Evolutionary conservation across 35 echinoderm and acorn worm genomes (phyloP).

Genomic region (Apostichopus japonicus): DNA sequence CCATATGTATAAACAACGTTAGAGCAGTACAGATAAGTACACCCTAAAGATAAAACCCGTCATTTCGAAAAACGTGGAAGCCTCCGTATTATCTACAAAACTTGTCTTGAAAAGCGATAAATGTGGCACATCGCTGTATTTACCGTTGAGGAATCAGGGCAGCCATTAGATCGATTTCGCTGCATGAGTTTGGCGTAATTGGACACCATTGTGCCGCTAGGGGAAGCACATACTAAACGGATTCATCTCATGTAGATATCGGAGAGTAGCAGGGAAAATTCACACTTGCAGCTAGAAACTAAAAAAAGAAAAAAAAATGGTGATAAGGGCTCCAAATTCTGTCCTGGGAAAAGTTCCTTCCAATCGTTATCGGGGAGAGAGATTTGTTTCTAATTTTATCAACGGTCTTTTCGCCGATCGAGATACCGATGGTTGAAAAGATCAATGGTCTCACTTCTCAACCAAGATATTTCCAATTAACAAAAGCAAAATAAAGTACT

Average conservation of each 20-base stretch:
- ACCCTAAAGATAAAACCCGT: no score
- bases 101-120: neutral
- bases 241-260: neutral
- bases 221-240: neutral
- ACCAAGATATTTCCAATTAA: neutral
- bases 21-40: no score
- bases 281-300: neutral
- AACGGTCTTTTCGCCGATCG: neutral
- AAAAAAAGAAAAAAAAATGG: neutral
- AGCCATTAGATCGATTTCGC: conserved; percentile 31
- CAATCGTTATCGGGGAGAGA: neutral
- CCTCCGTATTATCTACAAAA: neutral
- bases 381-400: conserved; percentile 2
- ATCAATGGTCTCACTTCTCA: neutral
- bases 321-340: neutral
- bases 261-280: neutral
- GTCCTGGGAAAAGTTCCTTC: neutral
- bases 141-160: conserved; percentile 5
- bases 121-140: neutral
- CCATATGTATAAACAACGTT: no score
- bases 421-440: neutral
- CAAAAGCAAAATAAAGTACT: neutral
- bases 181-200: conserved; percentile 27
- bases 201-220: conserved; percentile 27
- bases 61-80: no score